Evolutionary conservation across 2,113 vertebrate species (phyloP).

Genomic region (Indicator maculatus): DNA sequence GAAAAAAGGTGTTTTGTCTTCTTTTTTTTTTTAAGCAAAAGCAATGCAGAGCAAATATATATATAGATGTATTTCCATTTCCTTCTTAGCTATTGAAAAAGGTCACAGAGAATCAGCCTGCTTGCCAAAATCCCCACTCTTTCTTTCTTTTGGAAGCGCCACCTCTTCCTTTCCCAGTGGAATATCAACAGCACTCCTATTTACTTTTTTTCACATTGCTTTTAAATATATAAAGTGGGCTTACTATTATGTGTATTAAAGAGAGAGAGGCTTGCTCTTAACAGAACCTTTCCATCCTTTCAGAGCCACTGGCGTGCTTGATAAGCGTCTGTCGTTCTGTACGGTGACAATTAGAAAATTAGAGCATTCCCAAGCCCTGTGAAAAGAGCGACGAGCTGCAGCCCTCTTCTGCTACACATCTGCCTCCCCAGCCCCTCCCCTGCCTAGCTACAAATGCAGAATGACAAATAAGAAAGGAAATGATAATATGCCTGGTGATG

Average conservation of each 20-base stretch:
- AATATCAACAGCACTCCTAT: background rate
- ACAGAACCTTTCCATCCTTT: constrained; percentile 42
- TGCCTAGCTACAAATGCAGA: constrained; percentile 34
- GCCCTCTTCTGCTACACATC: background rate
- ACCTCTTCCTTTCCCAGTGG: background rate
- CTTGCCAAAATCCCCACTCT: background rate
- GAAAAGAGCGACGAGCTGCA: background rate
- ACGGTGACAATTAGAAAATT: constrained; percentile 33
- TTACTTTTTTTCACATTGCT: background rate
- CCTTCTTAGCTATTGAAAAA: background rate
- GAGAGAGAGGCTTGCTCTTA: constrained; percentile 14
- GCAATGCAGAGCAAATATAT: background rate
- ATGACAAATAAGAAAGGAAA: constrained; percentile 55
- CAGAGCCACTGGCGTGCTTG: constrained; percentile 1
- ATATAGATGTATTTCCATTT: background rate
- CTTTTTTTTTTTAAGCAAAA: background rate
- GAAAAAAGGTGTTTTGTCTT: background rate
- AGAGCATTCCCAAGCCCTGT: constrained; percentile 25
- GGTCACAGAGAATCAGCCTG: background rate
- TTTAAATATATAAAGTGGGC: constrained; percentile 31
- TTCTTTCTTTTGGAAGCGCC: background rate
- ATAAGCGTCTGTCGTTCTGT: constrained; percentile 12
- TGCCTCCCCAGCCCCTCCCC: background rate
- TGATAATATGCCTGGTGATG: constrained; percentile 7
- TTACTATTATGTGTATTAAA: constrained; percentile 22